These are phyloP conservation scores for Chaenocephalus aceratus DNA, from an alignment of 2,113 vertebrate species.

Conservation along the genomic window DNA sequence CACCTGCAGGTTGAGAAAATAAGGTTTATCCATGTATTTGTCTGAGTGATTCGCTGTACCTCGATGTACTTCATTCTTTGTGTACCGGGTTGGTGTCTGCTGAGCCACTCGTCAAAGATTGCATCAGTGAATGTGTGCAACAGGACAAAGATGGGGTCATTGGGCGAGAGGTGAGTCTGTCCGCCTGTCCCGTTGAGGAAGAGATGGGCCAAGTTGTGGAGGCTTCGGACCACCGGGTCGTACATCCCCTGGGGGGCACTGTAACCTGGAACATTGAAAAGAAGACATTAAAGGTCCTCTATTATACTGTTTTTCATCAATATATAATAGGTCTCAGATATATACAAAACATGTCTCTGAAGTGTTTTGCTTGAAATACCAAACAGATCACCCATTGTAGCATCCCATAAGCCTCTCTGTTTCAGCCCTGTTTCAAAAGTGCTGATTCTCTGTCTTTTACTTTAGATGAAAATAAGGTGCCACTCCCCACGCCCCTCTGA, in stretches of 20 bases:
- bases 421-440: too few species aligned
- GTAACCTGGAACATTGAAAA: slow-evolving; percentile 86
- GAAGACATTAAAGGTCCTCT: neutral
- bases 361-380: too few species aligned
- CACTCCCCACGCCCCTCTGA: too few species aligned
- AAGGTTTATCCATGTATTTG: neutral
- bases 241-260: slow-evolving; percentile 93
- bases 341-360: too few species aligned
- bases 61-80: neutral
- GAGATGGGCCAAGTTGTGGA: slow-evolving; percentile 96
- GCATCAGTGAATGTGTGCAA: slow-evolving; percentile 97
- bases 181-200: slow-evolving; percentile 97
- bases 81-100: slow-evolving; percentile 88
- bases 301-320: too few species aligned
- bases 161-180: slow-evolving; percentile 95
- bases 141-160: slow-evolving; percentile 95
- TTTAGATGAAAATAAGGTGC: too few species aligned
- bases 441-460: too few species aligned
- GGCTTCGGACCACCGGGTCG: slow-evolving; percentile 91
- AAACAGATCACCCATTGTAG: too few species aligned
- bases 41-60: neutral
- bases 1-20: slow-evolving; percentile 78
- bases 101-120: slow-evolving; percentile 96
- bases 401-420: too few species aligned
- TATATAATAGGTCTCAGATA: too few species aligned